Evolutionary conservation across 35 echinoderm and acorn worm species (phyloP).

Genomic region (Ophiothrix spiculata): DNA sequence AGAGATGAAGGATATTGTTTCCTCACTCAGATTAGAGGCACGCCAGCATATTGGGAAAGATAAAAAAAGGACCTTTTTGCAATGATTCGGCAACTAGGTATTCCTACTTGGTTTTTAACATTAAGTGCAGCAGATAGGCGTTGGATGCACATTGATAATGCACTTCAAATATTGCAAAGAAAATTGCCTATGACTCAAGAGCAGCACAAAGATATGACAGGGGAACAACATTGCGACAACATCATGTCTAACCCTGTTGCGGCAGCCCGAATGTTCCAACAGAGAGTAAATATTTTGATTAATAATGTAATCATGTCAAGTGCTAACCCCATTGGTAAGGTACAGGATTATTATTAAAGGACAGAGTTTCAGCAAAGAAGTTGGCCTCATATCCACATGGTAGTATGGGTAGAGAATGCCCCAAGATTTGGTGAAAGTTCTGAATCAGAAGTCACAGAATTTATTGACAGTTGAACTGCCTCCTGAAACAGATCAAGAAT

Average conservation of each 20-base stretch:
- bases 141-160: not conserved
- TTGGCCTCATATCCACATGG: slow-evolving; percentile 46
- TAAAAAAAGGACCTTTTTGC: slow-evolving; percentile 16
- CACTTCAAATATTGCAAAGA: slow-evolving; percentile 6
- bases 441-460: slow-evolving; percentile 21
- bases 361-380: slow-evolving; percentile 61
- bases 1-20: slow-evolving; percentile 28
- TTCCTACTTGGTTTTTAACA: slow-evolving; percentile 17
- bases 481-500: not conserved
- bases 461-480: too few relatives aligned
- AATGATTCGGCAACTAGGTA: slow-evolving; percentile 29
- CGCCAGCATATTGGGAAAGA: slow-evolving; percentile 29
- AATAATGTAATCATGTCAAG: slow-evolving; percentile 6
- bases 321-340: slow-evolving; percentile 18
- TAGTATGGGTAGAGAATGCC: too few relatives aligned
- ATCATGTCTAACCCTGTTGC: too few relatives aligned
- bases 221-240: too few relatives aligned
- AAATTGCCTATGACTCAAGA: slow-evolving; percentile 5
- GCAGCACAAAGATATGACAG: not conserved
- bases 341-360: slow-evolving; percentile 31
- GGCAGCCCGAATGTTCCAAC: slow-evolving; percentile 54
- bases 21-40: slow-evolving; percentile 8
- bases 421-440: too few relatives aligned
- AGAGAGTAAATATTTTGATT: slow-evolving; percentile 50
- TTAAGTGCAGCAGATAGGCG: slow-evolving; percentile 18